These are phyloP conservation scores for Bucorvus abyssinicus DNA, from an alignment of 2,797 vertebrate species.

Conservation along the genomic window DNA sequence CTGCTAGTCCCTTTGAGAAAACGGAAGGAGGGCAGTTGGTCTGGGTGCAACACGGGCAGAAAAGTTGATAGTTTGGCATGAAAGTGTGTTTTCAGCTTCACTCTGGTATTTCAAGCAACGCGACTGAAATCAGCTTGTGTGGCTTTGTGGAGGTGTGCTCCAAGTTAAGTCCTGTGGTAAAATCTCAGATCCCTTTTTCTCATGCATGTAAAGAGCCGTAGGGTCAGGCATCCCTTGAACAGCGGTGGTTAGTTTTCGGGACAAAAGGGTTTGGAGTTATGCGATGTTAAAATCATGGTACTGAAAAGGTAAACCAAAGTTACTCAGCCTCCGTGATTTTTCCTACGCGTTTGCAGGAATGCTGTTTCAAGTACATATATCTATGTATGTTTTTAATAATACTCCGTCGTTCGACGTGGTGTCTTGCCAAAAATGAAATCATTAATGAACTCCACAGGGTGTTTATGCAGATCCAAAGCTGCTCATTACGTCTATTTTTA, in stretches of 20 bases:
- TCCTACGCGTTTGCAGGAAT: background rate
- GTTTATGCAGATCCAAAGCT: conserved; percentile 44
- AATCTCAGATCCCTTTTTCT: background rate
- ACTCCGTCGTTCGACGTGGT: background rate
- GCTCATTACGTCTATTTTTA: conserved; percentile 52
- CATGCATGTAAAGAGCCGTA: background rate
- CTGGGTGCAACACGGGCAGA: background rate
- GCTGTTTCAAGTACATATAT: background rate
- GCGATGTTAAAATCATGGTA: background rate
- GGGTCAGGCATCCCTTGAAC: background rate
- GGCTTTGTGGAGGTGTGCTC: background rate
- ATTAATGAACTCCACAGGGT: conserved; percentile 37
- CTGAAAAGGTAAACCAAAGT: conserved; percentile 2
- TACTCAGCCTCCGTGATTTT: background rate
- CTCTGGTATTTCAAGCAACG: background rate
- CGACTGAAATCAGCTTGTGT: fast-evolving
- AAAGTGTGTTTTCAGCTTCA: background rate
- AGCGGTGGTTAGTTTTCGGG: background rate
- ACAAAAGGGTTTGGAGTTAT: background rate
- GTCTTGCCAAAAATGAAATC: conserved; percentile 55
- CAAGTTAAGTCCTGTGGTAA: background rate
- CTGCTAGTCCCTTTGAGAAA: fast-evolving
- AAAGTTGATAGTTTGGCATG: background rate
- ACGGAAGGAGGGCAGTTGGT: background rate
- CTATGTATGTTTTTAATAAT: conserved; percentile 38